phyloP scores from a whole-genome alignment of 2,797 vertebrate species.

The Buceros bicornis region DNA sequence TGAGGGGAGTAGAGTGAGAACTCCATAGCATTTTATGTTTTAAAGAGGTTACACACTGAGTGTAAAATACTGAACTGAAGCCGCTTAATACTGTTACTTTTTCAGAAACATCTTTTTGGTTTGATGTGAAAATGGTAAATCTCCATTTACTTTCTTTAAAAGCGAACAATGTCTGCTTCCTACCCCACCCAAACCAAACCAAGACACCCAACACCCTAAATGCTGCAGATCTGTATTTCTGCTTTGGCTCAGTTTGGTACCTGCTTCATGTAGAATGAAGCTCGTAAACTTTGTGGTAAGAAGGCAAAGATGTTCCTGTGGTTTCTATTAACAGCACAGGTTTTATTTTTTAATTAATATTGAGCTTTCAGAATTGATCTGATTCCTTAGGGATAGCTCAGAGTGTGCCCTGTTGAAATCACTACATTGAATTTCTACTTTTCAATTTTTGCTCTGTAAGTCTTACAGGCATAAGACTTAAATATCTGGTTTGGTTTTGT shows the following conservation, averaged over 20 bases:
- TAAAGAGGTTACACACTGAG: background rate
- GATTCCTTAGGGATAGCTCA: background rate
- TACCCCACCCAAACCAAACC: background rate
- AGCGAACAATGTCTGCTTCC: background rate
- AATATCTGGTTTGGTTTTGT: background rate
- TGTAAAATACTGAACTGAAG: background rate
- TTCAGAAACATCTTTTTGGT: background rate
- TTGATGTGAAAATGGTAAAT: background rate
- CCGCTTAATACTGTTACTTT: background rate
- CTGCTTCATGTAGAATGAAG: background rate
- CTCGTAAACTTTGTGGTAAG: background rate
- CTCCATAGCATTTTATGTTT: background rate
- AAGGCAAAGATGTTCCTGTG: background rate
- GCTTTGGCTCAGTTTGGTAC: background rate
- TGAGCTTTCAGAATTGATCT: background rate
- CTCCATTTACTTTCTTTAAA: background rate
- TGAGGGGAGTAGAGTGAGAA: background rate
- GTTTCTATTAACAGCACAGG: background rate
- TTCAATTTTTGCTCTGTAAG: background rate
- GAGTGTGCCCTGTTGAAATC: background rate
- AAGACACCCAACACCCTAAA: background rate
- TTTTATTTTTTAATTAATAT: background rate
- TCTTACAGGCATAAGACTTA: background rate
- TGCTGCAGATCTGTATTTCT: background rate
- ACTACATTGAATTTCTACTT: background rate